A percentile compares a stretch with the other conserved stretches of the same genome.
phyloP scores from a whole-genome alignment of 23 tunicate genomes.

The Halocynthia roretzi region DNA sequence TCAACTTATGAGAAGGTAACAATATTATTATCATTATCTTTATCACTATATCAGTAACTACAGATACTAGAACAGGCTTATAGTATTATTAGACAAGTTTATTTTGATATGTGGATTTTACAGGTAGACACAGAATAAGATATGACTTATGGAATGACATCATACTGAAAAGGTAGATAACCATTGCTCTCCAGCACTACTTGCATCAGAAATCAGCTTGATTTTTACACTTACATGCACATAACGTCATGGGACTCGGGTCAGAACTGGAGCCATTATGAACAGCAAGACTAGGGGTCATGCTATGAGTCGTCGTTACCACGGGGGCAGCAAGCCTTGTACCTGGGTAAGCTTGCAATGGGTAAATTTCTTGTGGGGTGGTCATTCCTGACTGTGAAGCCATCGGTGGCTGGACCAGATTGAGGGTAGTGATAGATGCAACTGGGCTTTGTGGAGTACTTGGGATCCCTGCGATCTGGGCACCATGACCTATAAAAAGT shows the following conservation, averaged over 20 bases:
- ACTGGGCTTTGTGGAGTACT: constrained; percentile 94
- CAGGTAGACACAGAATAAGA: too few relatives aligned
- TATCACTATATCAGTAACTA: too few relatives aligned
- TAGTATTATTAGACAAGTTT: too few relatives aligned
- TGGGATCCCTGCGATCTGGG: constrained; percentile 40
- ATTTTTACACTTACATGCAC: constrained; percentile 12
- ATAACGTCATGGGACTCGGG: background rate
- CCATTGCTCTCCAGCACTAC: too few relatives aligned
- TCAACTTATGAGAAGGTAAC: too few relatives aligned
- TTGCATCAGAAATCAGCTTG: too few relatives aligned
- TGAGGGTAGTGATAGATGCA: constrained; percentile 46
- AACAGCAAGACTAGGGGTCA: background rate
- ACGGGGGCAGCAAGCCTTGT: constrained; percentile 15
- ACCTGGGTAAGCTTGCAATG: constrained; percentile 47
- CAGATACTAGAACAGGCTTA: too few relatives aligned
- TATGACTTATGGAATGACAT: too few relatives aligned
- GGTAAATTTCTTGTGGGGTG: constrained; percentile 33
- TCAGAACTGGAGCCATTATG: background rate
- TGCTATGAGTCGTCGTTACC: constrained; percentile 1
- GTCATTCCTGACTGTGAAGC: constrained; percentile 24
- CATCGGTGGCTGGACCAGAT: constrained; percentile 50
- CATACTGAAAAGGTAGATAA: too few relatives aligned
- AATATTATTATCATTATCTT: too few relatives aligned
- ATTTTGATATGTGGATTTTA: too few relatives aligned
- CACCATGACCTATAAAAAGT: background rate